Conservation (phyloP, 2,888 invertebrate genomes). For the Microctonus hyperodae region DNA sequence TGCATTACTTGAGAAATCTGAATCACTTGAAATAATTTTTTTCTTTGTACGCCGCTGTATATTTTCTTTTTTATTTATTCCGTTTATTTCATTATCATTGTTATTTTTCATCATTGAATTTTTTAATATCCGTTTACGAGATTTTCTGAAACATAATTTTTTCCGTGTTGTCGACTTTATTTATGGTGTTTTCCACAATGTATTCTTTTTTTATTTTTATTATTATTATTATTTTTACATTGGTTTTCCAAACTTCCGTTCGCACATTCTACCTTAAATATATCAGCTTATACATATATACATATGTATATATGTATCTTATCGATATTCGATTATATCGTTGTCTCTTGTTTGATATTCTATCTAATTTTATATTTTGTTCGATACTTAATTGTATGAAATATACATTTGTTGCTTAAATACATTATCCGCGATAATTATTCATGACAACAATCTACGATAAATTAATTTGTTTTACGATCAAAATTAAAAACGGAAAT, state of each 20-base stretch:
- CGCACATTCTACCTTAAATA: not conserved
- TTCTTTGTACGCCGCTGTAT: not conserved
- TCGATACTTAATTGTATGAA: not conserved
- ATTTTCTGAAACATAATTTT: conserved; percentile 25
- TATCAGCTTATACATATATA: not conserved
- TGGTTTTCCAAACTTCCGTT: conserved; percentile 25
- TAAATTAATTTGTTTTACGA: not conserved
- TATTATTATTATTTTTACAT: not conserved
- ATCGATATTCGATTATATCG: no score
- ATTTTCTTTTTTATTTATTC: not conserved
- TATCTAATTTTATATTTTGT: not conserved
- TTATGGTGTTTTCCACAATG: not conserved
- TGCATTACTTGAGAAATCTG: not conserved
- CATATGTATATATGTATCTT: not conserved
- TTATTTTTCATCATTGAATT: not conserved
- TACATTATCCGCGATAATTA: not conserved
- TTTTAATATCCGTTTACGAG: not conserved
- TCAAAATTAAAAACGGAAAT: conserved; percentile 23
- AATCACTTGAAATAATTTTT: not conserved
- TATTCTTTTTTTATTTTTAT: not conserved
- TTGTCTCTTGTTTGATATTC: not conserved
- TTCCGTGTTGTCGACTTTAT: conserved; percentile 1
- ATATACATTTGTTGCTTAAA: not conserved
- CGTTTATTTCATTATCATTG: not conserved
- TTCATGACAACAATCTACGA: conserved; percentile 1